Evolutionary conservation across 2,113 vertebrate species (phyloP).

Genomic region (Stigmatopora argus): DNA sequence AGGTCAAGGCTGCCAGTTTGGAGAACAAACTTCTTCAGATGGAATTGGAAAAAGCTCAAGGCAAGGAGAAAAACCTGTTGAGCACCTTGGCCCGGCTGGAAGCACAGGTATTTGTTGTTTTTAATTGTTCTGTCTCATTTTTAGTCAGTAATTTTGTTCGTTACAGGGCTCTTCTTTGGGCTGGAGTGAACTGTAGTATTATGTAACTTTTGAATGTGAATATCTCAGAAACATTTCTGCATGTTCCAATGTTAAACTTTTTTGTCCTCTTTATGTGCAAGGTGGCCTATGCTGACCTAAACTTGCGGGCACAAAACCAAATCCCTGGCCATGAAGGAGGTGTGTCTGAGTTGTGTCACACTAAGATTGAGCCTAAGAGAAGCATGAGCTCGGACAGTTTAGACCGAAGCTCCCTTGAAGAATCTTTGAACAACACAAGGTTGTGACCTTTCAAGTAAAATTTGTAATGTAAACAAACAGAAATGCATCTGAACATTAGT

Average conservation of each 20-base stretch:
- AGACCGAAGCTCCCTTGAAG: constrained; percentile 74
- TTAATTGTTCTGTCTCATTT: neutral
- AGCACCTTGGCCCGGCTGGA: constrained; percentile 74
- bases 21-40: constrained; percentile 68
- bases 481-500: neutral
- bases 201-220: neutral
- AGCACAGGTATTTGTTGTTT: constrained; percentile 71
- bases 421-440: constrained; percentile 73
- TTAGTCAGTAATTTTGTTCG: no score
- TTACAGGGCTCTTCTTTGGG: no score
- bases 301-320: constrained; percentile 71
- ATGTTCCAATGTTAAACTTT: neutral
- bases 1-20: constrained; percentile 58
- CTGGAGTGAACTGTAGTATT: neutral
- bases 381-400: constrained; percentile 80
- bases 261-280: constrained; percentile 34
- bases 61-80: constrained; percentile 70
- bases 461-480: neutral
- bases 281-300: constrained; percentile 76
- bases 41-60: constrained; percentile 73
- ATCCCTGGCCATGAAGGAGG: constrained; percentile 48
- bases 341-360: constrained; percentile 32
- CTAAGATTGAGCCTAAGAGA: constrained; percentile 20
- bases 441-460: constrained; percentile 37
- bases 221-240: neutral